Evolutionary conservation across 2,113 vertebrate species (phyloP).

Genomic region (Pleuronectes platessa): DNA sequence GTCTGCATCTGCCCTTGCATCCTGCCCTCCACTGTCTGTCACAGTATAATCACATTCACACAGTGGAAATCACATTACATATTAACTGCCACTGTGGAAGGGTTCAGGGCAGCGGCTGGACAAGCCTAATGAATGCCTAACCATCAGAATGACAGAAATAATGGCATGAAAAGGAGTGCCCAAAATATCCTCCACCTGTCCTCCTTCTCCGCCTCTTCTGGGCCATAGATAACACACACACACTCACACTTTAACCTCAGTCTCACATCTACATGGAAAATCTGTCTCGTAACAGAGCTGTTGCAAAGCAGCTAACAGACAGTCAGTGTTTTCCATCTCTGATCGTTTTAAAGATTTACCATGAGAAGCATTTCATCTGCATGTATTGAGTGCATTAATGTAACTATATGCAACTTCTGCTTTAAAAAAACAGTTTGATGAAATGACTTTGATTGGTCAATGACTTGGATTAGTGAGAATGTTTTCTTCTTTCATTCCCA

Average conservation of each 20-base stretch:
- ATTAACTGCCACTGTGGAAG: constrained; percentile 54
- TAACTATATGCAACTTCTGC: too few species aligned
- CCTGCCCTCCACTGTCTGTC: constrained; percentile 62
- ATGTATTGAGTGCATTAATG: too few species aligned
- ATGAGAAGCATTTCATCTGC: too few species aligned
- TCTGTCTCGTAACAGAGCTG: too few species aligned
- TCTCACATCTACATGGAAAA: too few species aligned
- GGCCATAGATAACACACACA: neutral
- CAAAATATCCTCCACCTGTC: constrained; percentile 47
- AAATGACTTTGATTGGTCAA: too few species aligned
- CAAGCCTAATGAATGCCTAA: constrained; percentile 60
- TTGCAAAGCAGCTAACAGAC: too few species aligned
- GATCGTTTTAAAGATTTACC: too few species aligned
- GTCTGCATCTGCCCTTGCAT: constrained; percentile 57
- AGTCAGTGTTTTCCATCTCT: too few species aligned
- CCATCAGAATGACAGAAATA: constrained; percentile 49
- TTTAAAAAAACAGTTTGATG: too few species aligned
- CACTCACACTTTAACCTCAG: neutral
- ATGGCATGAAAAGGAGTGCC: constrained; percentile 50
- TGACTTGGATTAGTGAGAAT: too few species aligned
- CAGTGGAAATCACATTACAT: constrained; percentile 61
- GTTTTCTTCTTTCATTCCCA: too few species aligned
- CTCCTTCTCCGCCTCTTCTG: constrained; percentile 10
- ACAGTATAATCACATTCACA: constrained; percentile 56
- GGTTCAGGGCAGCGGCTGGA: constrained; percentile 53